phyloP scores from a whole-genome alignment of 2,888 invertebrate species.

The Tipula lateralis region DNA sequence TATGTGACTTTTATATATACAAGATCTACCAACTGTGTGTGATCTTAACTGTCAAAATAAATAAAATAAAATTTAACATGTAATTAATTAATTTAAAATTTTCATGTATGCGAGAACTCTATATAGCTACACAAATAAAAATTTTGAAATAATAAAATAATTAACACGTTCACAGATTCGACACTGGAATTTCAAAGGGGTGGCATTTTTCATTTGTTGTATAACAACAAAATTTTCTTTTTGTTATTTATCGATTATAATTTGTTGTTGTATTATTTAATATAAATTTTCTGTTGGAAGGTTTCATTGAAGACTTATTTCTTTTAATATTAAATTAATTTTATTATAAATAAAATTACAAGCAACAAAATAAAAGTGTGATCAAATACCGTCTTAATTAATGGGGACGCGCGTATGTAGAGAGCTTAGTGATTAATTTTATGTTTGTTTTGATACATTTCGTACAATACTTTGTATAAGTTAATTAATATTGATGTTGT shows the following conservation, averaged over 20 bases:
- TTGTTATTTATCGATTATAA: background rate
- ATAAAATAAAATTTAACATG: conserved; percentile 19
- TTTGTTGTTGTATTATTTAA: background rate
- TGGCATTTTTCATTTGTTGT: background rate
- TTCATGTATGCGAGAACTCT: background rate
- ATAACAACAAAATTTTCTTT: background rate
- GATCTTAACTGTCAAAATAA: background rate
- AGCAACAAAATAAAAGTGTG: background rate
- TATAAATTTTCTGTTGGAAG: background rate
- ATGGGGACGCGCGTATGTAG: background rate
- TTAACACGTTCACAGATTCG: conserved; percentile 4
- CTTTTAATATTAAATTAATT: conserved; percentile 19
- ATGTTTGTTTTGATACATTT: background rate
- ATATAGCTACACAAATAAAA: too few relatives aligned
- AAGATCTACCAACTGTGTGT: conserved; percentile 5
- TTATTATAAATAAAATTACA: background rate
- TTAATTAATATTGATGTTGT: background rate
- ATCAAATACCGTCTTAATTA: conserved; percentile 24
- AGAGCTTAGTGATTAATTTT: conserved; percentile 7
- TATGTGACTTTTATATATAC: background rate
- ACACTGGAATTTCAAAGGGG: background rate
- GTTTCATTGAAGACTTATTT: conserved; percentile 24
- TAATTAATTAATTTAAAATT: conserved; percentile 8
- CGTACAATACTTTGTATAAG: background rate
- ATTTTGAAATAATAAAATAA: background rate